A percentile compares a stretch with the other conserved stretches of the same genome.
These are phyloP conservation scores for Synanthedon andrenaeformis DNA, from an alignment of 2,888 invertebrate genomes.

Conservation along the genomic window DNA sequence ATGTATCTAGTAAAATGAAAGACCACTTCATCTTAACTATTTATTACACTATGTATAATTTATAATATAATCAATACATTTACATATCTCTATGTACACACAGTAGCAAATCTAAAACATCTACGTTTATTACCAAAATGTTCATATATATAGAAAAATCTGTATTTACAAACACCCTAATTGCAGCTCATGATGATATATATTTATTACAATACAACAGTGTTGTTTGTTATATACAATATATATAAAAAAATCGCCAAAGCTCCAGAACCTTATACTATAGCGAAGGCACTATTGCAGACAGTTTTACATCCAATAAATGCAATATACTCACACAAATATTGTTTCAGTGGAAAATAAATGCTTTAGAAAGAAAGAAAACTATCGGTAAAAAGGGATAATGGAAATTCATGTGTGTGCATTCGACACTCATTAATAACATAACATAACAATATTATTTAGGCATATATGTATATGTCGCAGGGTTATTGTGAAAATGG, in stretches of 20 bases:
- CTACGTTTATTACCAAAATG: not conserved
- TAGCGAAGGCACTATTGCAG: not conserved
- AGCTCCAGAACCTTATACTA: not conserved
- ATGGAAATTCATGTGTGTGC: too few relatives aligned
- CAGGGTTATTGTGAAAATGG: too few relatives aligned
- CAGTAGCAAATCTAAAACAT: constrained; percentile 60
- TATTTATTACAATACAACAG: too few relatives aligned
- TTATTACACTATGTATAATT: constrained; percentile 67
- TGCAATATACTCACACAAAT: not conserved
- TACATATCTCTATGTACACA: constrained; percentile 64
- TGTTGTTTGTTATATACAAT: too few relatives aligned
- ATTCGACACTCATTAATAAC: too few relatives aligned
- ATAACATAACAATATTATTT: too few relatives aligned
- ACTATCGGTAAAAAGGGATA: too few relatives aligned
- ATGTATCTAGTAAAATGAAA: too few relatives aligned
- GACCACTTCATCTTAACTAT: constrained; percentile 14
- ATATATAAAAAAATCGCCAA: too few relatives aligned
- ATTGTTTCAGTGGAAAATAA: not conserved
- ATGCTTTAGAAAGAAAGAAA: too few relatives aligned
- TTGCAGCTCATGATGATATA: too few relatives aligned
- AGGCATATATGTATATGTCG: too few relatives aligned
- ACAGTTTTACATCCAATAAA: not conserved
- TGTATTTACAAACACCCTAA: not conserved
- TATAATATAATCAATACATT: constrained; percentile 57
- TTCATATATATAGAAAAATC: not conserved